A percentile compares a stretch with the other conserved stretches of the same genome.
phyloP scores from a whole-genome alignment of 2,113 vertebrate genomes.

The Aphelocoma coerulescens region DNA sequence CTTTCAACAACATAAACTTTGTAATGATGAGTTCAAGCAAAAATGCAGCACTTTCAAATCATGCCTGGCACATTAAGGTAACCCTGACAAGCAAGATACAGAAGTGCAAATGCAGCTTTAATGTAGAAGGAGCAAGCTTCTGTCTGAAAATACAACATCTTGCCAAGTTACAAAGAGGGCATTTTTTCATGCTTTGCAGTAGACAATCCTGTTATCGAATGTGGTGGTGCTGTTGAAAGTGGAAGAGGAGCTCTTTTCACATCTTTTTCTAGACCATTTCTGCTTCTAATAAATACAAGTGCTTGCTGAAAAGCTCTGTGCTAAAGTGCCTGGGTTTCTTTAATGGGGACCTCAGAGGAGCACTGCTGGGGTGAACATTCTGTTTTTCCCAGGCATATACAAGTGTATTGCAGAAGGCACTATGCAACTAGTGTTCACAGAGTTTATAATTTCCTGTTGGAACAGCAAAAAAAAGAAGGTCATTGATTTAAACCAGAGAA shows the following conservation, averaged over 20 bases:
- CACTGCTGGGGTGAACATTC: background rate
- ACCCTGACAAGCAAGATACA: background rate
- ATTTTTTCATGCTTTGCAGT: background rate
- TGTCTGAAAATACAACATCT: background rate
- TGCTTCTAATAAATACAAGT: background rate
- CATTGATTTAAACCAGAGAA: conserved; percentile 62
- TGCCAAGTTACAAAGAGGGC: background rate
- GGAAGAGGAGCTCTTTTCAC: background rate
- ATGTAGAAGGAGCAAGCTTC: background rate
- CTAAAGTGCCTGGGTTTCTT: background rate
- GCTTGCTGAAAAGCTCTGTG: background rate
- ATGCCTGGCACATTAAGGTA: background rate
- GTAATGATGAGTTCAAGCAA: background rate
- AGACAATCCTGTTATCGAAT: background rate
- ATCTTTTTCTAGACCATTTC: background rate
- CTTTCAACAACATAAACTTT: background rate
- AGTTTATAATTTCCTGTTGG: conserved; percentile 67
- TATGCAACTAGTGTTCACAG: conserved; percentile 53
- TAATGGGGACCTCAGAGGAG: background rate
- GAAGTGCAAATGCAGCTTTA: background rate
- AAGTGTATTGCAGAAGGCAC: conserved; percentile 39
- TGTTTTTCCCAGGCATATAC: background rate
- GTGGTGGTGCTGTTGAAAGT: background rate
- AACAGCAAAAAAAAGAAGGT: conserved; percentile 49
- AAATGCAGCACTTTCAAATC: background rate